Conservation (phyloP, 1,140 invertebrate species). For the Drosophila ficusphila region DNA sequence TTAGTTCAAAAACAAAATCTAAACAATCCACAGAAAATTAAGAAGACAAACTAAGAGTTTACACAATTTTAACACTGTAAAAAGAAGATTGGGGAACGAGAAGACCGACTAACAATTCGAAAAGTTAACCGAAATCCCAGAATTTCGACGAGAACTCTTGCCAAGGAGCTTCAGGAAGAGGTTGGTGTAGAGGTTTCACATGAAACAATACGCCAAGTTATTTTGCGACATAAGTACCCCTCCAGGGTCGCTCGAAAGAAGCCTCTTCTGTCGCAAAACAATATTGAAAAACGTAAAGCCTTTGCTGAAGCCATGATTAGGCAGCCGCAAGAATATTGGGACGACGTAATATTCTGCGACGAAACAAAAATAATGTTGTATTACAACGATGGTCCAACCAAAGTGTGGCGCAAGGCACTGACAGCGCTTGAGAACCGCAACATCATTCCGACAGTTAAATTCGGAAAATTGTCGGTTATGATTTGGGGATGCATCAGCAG, state of each 20-base stretch:
- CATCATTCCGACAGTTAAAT: background rate
- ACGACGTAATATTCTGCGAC: too few relatives aligned
- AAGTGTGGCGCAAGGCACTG: too few relatives aligned
- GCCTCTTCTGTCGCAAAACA: background rate
- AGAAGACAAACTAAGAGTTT: background rate
- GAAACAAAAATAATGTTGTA: too few relatives aligned
- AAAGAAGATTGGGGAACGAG: too few relatives aligned
- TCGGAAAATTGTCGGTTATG: background rate
- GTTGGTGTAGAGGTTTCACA: background rate
- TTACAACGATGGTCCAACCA: too few relatives aligned
- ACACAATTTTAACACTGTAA: background rate
- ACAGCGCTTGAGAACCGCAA: too few relatives aligned
- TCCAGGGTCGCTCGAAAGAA: background rate
- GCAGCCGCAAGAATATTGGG: too few relatives aligned
- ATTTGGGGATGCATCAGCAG: too few relatives aligned
- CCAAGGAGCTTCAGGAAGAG: background rate
- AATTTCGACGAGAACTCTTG: background rate
- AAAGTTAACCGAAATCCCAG: background rate
- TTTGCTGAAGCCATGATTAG: too few relatives aligned
- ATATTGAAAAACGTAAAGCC: background rate
- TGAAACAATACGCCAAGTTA: background rate
- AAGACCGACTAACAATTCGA: background rate
- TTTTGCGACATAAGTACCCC: background rate
- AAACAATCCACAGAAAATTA: background rate
- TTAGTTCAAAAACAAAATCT: background rate